A percentile compares a stretch with the other conserved stretches of the same genome.
Evolutionary conservation across 1,140 invertebrate species (phyloP).

Genomic region (Drosophila fuyamai): DNA sequence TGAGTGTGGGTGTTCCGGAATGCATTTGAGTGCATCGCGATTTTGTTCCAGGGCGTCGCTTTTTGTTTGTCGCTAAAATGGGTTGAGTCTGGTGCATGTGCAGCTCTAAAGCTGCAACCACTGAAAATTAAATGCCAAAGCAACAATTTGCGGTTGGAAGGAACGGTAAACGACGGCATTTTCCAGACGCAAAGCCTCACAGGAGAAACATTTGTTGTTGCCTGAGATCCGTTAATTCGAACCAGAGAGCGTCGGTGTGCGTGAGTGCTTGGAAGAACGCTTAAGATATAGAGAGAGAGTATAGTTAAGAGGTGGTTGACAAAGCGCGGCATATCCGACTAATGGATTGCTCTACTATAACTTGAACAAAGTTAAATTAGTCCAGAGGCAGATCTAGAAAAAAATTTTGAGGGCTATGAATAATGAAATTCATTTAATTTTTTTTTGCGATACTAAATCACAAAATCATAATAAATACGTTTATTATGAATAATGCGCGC

Average conservation of each 20-base stretch:
- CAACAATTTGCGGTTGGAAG: constrained; percentile 18
- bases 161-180: constrained; percentile 69
- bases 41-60: constrained; percentile 35
- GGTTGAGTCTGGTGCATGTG: background rate
- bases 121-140: constrained; percentile 43
- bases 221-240: constrained; percentile 74
- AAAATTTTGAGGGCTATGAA: background rate
- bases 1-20: constrained; percentile 50
- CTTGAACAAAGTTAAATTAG: background rate
- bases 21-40: constrained; percentile 24
- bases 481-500: background rate
- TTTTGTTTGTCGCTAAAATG: constrained; percentile 27
- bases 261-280: constrained; percentile 15
- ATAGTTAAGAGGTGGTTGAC: background rate
- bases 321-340: constrained; percentile 17
- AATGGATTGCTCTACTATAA: constrained; percentile 14
- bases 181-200: constrained; percentile 57
- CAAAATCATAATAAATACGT: too few relatives aligned
- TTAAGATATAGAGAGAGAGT: constrained; percentile 1
- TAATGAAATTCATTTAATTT: background rate
- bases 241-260: constrained; percentile 26
- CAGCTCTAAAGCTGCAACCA: constrained; percentile 3
- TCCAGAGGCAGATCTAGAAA: background rate
- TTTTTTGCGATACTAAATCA: too few relatives aligned
- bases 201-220: constrained; percentile 70